Evolutionary conservation across 2,113 vertebrate genomes (phyloP).

Genomic region (Grammomys surdaster): DNA sequence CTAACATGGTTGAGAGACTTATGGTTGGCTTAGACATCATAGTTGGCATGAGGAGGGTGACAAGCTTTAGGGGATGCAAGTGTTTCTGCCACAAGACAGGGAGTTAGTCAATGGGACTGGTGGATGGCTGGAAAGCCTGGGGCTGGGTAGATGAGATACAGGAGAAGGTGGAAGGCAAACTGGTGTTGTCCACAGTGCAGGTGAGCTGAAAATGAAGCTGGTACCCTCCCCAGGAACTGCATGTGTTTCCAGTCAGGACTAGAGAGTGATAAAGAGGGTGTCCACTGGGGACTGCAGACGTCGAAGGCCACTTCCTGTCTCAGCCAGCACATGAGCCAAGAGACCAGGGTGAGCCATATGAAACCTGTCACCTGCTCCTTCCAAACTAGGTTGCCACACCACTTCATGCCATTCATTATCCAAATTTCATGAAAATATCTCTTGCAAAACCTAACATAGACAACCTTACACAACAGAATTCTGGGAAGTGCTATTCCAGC

Average conservation of each 20-base stretch:
- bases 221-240: not conserved
- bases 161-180: not conserved
- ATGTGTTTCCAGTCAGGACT: not conserved
- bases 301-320: not conserved
- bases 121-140: not conserved
- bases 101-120: not conserved
- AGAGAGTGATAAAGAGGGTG: not conserved
- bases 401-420: not conserved
- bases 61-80: not conserved
- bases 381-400: not conserved
- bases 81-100: not conserved
- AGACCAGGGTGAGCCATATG: not conserved
- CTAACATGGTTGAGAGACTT: not conserved
- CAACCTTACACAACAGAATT: not conserved
- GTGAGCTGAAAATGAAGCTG: not conserved
- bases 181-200: not conserved
- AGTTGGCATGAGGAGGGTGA: not conserved
- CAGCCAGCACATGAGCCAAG: not conserved
- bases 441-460: not conserved
- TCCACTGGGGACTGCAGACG: too few relatives aligned
- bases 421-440: not conserved
- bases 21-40: not conserved
- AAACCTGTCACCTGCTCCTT: not conserved
- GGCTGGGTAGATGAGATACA: not conserved
- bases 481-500: constrained; percentile 15